Evolutionary conservation across 1,140 invertebrate genomes (phyloP), one percentile per base, ranked within the genome.

Genomic region (Hyles vespertilio): DNA sequence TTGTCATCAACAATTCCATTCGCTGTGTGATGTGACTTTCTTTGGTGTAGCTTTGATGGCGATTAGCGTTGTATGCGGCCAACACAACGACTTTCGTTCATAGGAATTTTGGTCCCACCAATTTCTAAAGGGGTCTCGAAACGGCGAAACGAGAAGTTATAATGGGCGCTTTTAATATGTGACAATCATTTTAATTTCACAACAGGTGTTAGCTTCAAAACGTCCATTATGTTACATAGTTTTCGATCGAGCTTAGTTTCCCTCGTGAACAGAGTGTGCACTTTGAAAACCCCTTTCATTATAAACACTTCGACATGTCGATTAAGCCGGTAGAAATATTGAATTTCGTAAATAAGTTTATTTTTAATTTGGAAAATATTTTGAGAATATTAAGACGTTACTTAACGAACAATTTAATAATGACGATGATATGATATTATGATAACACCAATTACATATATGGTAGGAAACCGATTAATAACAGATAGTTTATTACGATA

Each of bases 71-170:
- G 5, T 40, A 8, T 40, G 8, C 36, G 36, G 36, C 36, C 36
- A 40, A 40, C 36, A 40, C 36, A 40, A 2, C 36, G 36, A 40
- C 8, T 5, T 40, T 40, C 36, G 36, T 40, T 40, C 36, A 40
- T 5, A 40, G 36, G 36, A 40, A 48, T 48, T 12, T 48, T 80
- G 77, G 77, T 80, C 77, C 77, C 77, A 77, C 63, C 72, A 70
- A 70, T 70, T 69, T 67, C 57, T 56, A 65, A 70, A 69, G 66
- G 65, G 65, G 71, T 70, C 67, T 51, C 58, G 62, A 46, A 57
- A 48, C 9, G 11, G 32, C 9, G 8, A 40, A 40, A 5, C 36
- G 8, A 40, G 36, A 1, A 5, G 36, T 40, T 8, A 5, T 8
- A 8, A 5, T 40, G 36, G 36, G 8, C 36, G 36, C 36, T 5